Evolutionary conservation across 2,113 vertebrate genomes (phyloP).

Genomic region (Entomyzon cyanotis): DNA sequence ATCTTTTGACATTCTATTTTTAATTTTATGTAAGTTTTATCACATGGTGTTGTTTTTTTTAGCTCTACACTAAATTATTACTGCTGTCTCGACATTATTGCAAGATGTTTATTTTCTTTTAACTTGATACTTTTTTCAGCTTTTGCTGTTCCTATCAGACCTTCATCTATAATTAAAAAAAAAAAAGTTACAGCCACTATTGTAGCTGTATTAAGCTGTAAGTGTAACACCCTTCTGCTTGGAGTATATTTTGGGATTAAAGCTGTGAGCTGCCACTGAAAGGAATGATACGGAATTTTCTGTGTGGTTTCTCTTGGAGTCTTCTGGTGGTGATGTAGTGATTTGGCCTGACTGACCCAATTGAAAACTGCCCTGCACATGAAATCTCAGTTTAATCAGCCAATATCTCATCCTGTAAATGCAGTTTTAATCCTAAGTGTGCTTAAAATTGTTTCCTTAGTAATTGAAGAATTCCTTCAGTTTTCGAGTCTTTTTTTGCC

Average conservation of each 20-base stretch:
- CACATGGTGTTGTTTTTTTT: background rate
- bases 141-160: background rate
- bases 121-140: background rate
- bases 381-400: background rate
- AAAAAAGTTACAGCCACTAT: background rate
- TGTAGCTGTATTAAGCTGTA: background rate
- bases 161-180: background rate
- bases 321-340: background rate
- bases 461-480: background rate
- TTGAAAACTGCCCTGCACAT: background rate
- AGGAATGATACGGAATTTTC: background rate
- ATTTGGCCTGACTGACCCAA: background rate
- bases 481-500: background rate
- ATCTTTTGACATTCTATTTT: background rate
- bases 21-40: background rate
- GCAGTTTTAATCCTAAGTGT: background rate
- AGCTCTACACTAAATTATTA: background rate
- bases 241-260: background rate
- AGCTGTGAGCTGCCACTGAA: background rate
- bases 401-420: background rate
- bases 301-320: background rate
- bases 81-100: background rate
- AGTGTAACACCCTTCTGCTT: background rate
- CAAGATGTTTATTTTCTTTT: background rate
- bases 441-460: background rate